These are phyloP conservation scores for Tyto alba DNA, from an alignment of 2,113 vertebrate species.

Conservation along the genomic window DNA sequence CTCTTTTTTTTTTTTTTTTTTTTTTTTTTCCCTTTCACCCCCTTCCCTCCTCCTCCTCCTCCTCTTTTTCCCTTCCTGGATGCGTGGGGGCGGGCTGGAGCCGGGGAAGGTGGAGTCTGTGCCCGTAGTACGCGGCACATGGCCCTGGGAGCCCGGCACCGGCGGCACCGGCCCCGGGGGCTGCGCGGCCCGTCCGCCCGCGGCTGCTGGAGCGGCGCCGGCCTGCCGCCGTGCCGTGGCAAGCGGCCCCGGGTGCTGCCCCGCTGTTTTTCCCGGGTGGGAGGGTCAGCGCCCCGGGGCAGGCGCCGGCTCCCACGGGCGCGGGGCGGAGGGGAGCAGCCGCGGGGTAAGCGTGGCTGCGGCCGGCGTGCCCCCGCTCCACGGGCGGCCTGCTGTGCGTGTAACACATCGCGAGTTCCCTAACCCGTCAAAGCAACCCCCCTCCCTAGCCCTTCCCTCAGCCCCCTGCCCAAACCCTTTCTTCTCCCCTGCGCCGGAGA, in stretches of 20 bases:
- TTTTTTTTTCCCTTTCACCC: background rate
- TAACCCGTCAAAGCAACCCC: background rate
- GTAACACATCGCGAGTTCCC: too few relatives aligned
- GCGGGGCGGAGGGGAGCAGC: background rate
- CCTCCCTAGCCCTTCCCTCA: background rate
- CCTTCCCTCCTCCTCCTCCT: background rate
- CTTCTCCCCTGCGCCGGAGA: background rate
- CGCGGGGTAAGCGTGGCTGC: too few relatives aligned
- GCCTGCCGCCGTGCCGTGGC: background rate
- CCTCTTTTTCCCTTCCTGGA: conserved; percentile 25
- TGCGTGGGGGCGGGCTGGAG: conserved; percentile 27
- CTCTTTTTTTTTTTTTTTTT: background rate
- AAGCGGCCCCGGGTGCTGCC: background rate
- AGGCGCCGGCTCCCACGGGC: background rate
- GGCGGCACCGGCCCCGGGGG: background rate
- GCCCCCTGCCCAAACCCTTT: background rate
- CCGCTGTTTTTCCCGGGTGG: too few relatives aligned
- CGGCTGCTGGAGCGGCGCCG: background rate
- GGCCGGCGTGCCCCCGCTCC: background rate
- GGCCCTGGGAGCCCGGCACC: background rate
- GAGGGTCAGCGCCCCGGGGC: background rate
- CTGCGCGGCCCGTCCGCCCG: background rate
- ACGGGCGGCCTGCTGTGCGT: background rate
- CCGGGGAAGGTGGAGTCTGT: conserved; percentile 31
- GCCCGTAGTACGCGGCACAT: conserved; percentile 1